Percentiles rank a stretch among this genome's conserved stretches.
phyloP scores from a whole-genome alignment of 2,888 invertebrate genomes.

The Apamea anceps region DNA sequence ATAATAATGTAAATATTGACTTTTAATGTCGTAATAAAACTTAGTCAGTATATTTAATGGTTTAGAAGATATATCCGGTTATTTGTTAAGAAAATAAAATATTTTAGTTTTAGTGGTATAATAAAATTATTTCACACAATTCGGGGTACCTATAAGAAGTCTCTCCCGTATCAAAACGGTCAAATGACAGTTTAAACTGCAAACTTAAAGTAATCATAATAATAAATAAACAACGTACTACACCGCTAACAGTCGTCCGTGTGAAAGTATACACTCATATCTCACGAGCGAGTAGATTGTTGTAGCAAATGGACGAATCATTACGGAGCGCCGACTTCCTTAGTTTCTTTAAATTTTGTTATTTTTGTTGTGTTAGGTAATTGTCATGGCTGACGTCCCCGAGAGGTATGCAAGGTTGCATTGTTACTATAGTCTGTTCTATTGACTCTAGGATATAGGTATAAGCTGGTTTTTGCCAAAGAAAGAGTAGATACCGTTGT shows the following conservation, averaged over 20 bases:
- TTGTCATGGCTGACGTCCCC: constrained; percentile 40
- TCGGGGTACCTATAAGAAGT: neutral
- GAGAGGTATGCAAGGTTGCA: constrained; percentile 27
- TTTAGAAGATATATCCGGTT: no score
- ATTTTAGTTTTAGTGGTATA: no score
- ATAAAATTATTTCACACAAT: neutral
- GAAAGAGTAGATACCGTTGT: neutral
- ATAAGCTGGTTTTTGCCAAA: neutral
- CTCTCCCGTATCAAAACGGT: neutral
- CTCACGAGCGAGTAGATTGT: constrained; percentile 47
- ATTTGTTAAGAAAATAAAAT: no score
- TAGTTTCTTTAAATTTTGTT: constrained; percentile 46
- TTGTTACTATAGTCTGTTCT: neutral
- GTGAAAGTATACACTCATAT: constrained; percentile 55
- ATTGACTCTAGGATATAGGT: neutral
- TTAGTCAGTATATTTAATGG: no score
- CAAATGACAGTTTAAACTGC: neutral
- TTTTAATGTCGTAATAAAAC: no score
- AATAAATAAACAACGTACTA: constrained; percentile 5
- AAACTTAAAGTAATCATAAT: neutral
- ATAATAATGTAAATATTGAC: no score
- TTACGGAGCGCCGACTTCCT: constrained; percentile 52
- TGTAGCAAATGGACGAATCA: constrained; percentile 55
- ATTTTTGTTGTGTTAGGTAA: constrained; percentile 45
- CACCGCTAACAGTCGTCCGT: neutral